Base-by-base conservation (phyloP, 2,113 vertebrate species). In the Ancistrus triradiatus region DNA sequence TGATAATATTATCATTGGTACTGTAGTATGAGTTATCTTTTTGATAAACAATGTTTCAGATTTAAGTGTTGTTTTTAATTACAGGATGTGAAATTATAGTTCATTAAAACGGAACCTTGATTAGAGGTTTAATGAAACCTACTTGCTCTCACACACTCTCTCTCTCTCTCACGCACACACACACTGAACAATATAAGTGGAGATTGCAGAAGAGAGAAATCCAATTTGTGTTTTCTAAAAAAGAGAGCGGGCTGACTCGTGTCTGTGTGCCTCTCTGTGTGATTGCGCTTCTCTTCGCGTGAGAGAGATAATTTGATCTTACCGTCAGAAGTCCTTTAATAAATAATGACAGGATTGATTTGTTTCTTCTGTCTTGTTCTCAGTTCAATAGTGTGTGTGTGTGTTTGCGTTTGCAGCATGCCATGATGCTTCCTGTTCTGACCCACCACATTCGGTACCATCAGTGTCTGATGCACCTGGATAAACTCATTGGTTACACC, bases 401-500 rank as follows among this genome's bases (percentile, higher is more conserved):
- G 28, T 50, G 53, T 63, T 19, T 63, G 8, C 43, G 42, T 19
- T 19, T 62, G 6, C 78, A 99, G 96, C 96, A 99, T 1, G 96
- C 96, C 15, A 98, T 99, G 96, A 99, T 99, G 95, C 87, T 99
- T 44, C 96, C 96, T 0, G 96, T 99, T 37, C 86, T 99, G 64
- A 99, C 96, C n/a, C 96, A 99, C 78, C 96, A 99, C 6, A 96
- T 99, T 59, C 95, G 96, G n/a, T 99, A 99, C 83, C 96, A 99
- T 76, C 93, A 95, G 66, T 99, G 96, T 57, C 89, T 99, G 59
- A 97, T 95, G 94, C 94, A 99, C 83, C 79, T 99, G 86, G 96
- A 99, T 74, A 85, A 90, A 43, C 68, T 98, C 83, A 96, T 98
- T 46, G 95, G 95, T 61, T 99, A 99, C 70, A 88, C 86, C 71